Evolutionary conservation across 2,797 vertebrate genomes (phyloP).

Genomic region (Esox masquinongy): DNA sequence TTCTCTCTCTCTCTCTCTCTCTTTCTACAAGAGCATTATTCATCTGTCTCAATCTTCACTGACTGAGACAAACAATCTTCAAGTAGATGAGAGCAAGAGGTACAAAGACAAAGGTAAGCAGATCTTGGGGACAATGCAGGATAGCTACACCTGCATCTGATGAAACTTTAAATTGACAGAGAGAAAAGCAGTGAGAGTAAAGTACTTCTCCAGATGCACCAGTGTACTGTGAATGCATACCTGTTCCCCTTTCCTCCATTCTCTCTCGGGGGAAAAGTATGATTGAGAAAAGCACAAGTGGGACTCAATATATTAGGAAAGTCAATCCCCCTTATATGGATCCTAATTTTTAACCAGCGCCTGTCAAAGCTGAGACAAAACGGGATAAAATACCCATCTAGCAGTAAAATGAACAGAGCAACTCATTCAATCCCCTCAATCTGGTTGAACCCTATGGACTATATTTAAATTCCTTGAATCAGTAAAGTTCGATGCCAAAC

Average conservation of each 20-base stretch:
- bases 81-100: conserved; percentile 1
- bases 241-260: conserved; percentile 1
- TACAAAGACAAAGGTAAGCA: conserved; percentile 8
- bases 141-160: not conserved
- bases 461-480: not conserved
- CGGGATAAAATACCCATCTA: not conserved
- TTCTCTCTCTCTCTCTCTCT: not conserved
- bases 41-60: conserved; percentile 6
- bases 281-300: conserved; percentile 40
- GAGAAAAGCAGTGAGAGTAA: not conserved
- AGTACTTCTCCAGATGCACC: conserved; percentile 51
- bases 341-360: conserved; percentile 24
- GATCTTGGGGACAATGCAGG: not conserved
- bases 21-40: not conserved
- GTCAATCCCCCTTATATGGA: conserved; percentile 9
- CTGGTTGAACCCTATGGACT: not conserved
- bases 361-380: conserved; percentile 2
- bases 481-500: not conserved
- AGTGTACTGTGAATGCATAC: conserved; percentile 24
- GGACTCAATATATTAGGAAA: conserved; percentile 17
- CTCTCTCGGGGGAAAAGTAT: conserved; percentile 16
- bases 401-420: not conserved
- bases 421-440: not conserved
- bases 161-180: not conserved
- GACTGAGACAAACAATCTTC: not conserved